Percentiles rank a stretch among this genome's conserved stretches.
These are phyloP conservation scores for Phragmatobia fuliginosa DNA, from an alignment of 2,888 invertebrate species.

Conservation along the genomic window DNA sequence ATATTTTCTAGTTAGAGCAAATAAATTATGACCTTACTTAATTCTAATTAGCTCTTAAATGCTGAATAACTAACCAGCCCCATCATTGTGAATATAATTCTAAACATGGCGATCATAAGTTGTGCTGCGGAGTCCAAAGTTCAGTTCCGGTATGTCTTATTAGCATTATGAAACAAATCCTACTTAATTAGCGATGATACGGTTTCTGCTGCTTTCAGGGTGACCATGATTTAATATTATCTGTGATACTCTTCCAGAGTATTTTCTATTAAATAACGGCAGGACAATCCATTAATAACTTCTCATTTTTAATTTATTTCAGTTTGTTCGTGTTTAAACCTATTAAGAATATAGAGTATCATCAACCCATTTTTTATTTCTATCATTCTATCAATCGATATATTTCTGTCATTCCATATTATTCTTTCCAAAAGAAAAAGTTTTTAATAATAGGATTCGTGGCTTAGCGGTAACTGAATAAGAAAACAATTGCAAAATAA, in stretches of 20 bases:
- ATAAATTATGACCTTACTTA: constrained; percentile 7
- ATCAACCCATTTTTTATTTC: too few species aligned
- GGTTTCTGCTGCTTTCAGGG: constrained; percentile 47
- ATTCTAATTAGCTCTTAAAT: not conserved
- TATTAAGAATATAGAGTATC: too few species aligned
- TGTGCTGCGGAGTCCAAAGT: constrained; percentile 30
- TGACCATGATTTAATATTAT: constrained; percentile 17
- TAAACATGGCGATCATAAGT: constrained; percentile 15
- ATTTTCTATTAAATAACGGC: not conserved
- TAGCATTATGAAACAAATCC: constrained; percentile 61
- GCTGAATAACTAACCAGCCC: not conserved
- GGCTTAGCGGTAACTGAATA: too few species aligned
- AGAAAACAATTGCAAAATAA: too few species aligned
- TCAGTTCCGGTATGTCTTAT: constrained; percentile 43
- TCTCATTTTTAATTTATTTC: too few species aligned
- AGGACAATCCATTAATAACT: too few species aligned
- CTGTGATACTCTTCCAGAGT: not conserved
- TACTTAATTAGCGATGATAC: constrained; percentile 61
- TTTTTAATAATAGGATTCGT: too few species aligned
- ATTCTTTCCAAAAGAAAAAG: too few species aligned
- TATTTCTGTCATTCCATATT: too few species aligned
- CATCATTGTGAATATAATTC: constrained; percentile 2
- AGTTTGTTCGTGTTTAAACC: too few species aligned
- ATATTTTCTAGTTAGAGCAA: not conserved
- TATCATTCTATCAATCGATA: too few species aligned